Evolutionary conservation across 2,113 vertebrate species (phyloP).

Genomic region (cattle (Bos taurus)): DNA sequence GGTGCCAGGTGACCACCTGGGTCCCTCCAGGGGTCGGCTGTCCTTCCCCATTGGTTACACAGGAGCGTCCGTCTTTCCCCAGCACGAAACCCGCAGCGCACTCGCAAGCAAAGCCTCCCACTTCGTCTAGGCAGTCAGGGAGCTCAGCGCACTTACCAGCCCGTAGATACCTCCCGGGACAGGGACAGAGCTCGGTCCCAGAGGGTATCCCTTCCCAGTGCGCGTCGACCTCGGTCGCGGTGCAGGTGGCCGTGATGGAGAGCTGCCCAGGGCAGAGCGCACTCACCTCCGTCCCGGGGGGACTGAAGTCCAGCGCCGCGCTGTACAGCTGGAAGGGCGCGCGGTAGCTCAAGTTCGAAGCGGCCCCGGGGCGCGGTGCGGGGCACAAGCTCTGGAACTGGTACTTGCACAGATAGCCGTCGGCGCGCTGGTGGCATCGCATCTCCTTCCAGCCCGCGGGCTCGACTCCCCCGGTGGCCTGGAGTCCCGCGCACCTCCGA

Average conservation of each 20-base stretch:
- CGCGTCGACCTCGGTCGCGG: background rate
- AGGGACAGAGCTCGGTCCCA: slow-evolving; percentile 60
- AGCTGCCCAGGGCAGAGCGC: slow-evolving; percentile 56
- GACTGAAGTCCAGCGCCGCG: slow-evolving; percentile 73
- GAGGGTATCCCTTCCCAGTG: slow-evolving; percentile 61
- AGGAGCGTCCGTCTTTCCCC: slow-evolving; percentile 17
- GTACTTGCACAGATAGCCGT: slow-evolving; percentile 79
- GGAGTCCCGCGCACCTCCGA: slow-evolving; percentile 74
- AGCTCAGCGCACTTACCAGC: slow-evolving; percentile 46
- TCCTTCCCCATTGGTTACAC: background rate
- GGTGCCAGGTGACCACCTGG: background rate
- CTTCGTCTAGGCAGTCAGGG: slow-evolving; percentile 51
- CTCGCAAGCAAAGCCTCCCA: slow-evolving; percentile 66
- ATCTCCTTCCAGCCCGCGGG: slow-evolving; percentile 77
- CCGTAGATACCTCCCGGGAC: slow-evolving; percentile 46
- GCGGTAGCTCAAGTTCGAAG: slow-evolving; percentile 56
- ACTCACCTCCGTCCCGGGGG: slow-evolving; percentile 74
- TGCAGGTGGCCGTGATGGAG: slow-evolving; percentile 3
- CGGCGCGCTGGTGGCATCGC: slow-evolving; percentile 30
- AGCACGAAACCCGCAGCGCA: slow-evolving; percentile 35
- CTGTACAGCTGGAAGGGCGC: slow-evolving; percentile 74
- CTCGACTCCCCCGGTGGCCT: slow-evolving; percentile 25
- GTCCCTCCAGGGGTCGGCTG: background rate
- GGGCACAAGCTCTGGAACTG: slow-evolving; percentile 67
- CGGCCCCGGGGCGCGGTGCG: slow-evolving; percentile 44